Conservation (phyloP, 2,797 vertebrate species). For the Stomatorhinus walkeri region DNA sequence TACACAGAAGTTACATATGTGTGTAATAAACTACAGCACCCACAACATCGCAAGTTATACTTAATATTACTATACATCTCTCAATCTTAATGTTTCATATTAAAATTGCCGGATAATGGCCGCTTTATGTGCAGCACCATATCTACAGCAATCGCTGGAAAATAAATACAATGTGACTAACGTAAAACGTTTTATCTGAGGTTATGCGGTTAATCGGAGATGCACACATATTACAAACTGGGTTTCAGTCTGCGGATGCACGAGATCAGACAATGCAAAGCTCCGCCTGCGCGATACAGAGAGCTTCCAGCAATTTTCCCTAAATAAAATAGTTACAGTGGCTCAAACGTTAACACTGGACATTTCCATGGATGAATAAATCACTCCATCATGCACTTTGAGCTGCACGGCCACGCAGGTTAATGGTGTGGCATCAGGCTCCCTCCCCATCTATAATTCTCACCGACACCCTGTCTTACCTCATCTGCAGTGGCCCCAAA, state of each 20-base stretch:
- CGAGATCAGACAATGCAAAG: background rate
- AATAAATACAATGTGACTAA: background rate
- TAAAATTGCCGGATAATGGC: background rate
- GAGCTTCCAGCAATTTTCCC: background rate
- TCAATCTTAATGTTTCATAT: background rate
- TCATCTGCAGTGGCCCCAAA: slow-evolving; percentile 45
- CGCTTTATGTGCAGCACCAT: background rate
- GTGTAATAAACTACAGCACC: background rate
- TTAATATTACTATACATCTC: background rate
- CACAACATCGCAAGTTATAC: background rate
- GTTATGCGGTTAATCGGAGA: background rate
- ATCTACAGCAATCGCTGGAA: background rate
- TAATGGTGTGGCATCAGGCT: background rate
- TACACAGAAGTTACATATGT: background rate
- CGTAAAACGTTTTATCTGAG: background rate
- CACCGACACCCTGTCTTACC: slow-evolving; percentile 39
- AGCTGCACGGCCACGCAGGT: background rate
- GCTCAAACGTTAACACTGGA: background rate
- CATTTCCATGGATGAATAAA: background rate
- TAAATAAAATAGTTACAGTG: background rate
- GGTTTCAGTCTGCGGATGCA: background rate
- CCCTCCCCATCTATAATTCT: background rate
- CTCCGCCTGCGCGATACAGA: background rate
- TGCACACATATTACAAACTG: background rate
- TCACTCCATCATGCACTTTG: background rate